Evolutionary conservation across 2,888 invertebrate species (phyloP).

Genomic region (Synergus japonicus): DNA sequence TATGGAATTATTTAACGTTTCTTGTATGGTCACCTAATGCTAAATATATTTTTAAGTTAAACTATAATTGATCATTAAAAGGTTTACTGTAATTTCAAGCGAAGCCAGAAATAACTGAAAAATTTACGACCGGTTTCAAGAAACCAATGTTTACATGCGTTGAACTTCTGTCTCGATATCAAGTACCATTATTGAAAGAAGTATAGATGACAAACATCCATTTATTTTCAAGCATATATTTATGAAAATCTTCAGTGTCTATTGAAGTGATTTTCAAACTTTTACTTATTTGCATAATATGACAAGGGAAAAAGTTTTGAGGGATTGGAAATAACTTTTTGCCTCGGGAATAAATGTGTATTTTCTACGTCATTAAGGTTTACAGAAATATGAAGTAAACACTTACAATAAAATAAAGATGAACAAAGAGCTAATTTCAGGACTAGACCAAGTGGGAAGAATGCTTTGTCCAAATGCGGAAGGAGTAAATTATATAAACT

Average conservation of each 20-base stretch:
- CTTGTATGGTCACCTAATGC: not conserved
- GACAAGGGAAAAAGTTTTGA: not conserved
- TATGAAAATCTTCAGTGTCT: not conserved
- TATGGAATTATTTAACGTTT: not conserved
- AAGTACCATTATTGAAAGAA: not conserved
- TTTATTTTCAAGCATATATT: not conserved
- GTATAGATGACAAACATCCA: not conserved
- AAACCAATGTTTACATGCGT: not conserved
- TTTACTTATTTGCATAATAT: not conserved
- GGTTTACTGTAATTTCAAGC: not conserved
- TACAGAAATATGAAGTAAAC: not conserved
- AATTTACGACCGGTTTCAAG: not conserved
- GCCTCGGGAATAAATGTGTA: not conserved
- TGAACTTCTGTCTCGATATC: not conserved
- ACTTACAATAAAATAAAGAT: not conserved
- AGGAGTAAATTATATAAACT: conserved; percentile 3
- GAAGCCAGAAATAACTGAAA: conserved; percentile 7
- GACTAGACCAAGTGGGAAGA: conserved; percentile 3
- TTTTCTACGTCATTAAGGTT: not conserved
- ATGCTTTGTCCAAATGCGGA: not conserved
- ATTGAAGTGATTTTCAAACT: not conserved
- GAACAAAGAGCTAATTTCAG: conserved; percentile 8
- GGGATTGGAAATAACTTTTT: not conserved
- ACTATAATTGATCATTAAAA: conserved; percentile 9
- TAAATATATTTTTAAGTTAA: not conserved